These are phyloP conservation scores for Octodon degus DNA, from an alignment of 2,113 vertebrate genomes.

Conservation along the genomic window DNA sequence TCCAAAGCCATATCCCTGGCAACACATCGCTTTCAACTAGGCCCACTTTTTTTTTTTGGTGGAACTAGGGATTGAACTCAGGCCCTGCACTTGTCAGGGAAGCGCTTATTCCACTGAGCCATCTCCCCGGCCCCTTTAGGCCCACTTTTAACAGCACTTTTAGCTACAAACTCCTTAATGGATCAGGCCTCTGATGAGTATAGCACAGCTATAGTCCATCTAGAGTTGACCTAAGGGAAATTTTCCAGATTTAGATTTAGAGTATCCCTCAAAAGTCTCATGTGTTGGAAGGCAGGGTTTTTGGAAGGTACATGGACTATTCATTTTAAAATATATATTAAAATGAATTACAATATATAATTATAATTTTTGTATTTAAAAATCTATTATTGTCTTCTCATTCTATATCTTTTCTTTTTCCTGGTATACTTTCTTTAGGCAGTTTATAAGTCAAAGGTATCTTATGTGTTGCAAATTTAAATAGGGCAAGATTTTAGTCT, in stretches of 20 bases:
- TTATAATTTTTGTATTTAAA: background rate
- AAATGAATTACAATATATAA: background rate
- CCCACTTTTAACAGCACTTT: background rate
- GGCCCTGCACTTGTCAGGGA: too few species aligned
- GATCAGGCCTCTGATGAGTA: background rate
- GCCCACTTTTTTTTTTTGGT: too few species aligned
- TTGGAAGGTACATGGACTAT: too few species aligned
- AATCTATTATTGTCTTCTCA: background rate
- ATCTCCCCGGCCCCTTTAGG: too few species aligned
- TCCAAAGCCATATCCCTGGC: background rate
- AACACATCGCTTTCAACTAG: background rate
- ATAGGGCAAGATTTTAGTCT: constrained; percentile 26
- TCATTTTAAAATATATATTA: background rate
- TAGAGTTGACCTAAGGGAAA: too few species aligned
- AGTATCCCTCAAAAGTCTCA: too few species aligned
- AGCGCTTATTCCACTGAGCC: too few species aligned
- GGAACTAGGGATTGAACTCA: too few species aligned
- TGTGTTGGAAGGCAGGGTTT: too few species aligned
- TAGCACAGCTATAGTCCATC: background rate
- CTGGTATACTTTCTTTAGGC: background rate
- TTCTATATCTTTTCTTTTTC: constrained; percentile 14
- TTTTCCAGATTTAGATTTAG: too few species aligned
- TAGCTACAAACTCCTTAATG: background rate
- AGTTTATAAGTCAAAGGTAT: constrained; percentile 8
- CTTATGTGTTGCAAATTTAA: background rate